phyloP scores from a whole-genome alignment of 35 echinoderm and acorn worm genomes.

The Diadema setosum region DNA sequence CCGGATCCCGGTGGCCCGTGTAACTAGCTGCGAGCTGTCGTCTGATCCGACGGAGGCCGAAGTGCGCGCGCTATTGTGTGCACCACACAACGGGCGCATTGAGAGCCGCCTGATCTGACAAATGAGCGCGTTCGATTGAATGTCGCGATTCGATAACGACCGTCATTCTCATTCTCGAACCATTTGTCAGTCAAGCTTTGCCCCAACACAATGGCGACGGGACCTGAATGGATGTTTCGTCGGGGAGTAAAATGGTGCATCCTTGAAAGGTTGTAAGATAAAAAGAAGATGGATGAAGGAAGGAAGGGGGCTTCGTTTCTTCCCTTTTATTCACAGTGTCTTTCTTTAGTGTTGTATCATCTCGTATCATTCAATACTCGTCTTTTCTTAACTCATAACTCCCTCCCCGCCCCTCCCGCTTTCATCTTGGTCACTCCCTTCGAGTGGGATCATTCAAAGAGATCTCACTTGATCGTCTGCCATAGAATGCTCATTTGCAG shows the following conservation, averaged over 20 bases:
- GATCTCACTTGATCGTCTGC: too few species aligned
- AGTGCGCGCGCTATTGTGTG: not conserved
- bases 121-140: not conserved
- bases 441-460: too few species aligned
- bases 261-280: not conserved
- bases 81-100: not conserved
- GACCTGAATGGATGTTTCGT: not conserved
- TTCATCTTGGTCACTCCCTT: too few species aligned
- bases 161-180: not conserved
- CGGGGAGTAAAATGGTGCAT: not conserved
- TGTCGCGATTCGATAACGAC: not conserved
- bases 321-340: too few species aligned
- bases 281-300: not conserved
- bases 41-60: not conserved
- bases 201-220: not conserved
- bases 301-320: not conserved
- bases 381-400: too few species aligned
- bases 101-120: not conserved
- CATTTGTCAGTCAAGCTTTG: slow-evolving; percentile 1
- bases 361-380: too few species aligned
- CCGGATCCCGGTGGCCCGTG: not conserved
- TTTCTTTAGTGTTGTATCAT: too few species aligned
- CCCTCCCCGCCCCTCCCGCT: too few species aligned
- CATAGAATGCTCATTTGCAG: too few species aligned
- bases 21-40: not conserved